Evolutionary conservation across 1,140 invertebrate genomes (phyloP), one percentile per base, ranked within the genome.

Genomic region (Drosophila carrolli): DNA sequence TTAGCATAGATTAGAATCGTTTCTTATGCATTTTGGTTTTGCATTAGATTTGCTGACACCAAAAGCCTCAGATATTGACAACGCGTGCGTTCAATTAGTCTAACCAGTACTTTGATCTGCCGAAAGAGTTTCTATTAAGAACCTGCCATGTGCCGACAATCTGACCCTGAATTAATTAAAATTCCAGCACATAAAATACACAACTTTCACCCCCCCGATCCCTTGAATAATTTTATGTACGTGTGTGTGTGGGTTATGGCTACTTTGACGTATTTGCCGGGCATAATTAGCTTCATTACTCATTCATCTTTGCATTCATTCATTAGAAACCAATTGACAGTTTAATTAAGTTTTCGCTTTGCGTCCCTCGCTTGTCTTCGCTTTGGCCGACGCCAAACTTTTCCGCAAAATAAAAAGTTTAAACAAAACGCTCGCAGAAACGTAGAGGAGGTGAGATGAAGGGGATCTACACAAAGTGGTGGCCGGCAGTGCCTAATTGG

Each of bases 311-410:
- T 73, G 55, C 68, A 82, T 78, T 72, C 63, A 75, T 85, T 68
- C 75, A 85, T 89, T 84, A 76, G 71, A 76, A 67, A 74, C 68
- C 75, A 88, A 84, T 88, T 83, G 72, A 81, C 88, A 91, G 68
- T 70, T 79, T 88, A 91, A 91, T 91, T 90, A 81, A 78, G 78
- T 59, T 73, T 85, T 63, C 62, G 58, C 59, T 55, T 79, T 74
- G 48, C 56, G 61, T 48, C 35, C 50, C 38, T 51, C 72, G 40
- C n/a, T 67, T 75, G 72, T 53, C 63, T 76, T 50, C 23, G 62
- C 63, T 40, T 32, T 37, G 65, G 8, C 43, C 19, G 27, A 35
- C 10, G 44, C 62, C 50, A 43, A 63, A 76, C 44, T 76, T 77
- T 55, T 57, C 11, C 23, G 61, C 35, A 58, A 57, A 50, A 57